Conservation (phyloP, 2,888 invertebrate genomes). For the Anoplius nigerrimus region DNA sequence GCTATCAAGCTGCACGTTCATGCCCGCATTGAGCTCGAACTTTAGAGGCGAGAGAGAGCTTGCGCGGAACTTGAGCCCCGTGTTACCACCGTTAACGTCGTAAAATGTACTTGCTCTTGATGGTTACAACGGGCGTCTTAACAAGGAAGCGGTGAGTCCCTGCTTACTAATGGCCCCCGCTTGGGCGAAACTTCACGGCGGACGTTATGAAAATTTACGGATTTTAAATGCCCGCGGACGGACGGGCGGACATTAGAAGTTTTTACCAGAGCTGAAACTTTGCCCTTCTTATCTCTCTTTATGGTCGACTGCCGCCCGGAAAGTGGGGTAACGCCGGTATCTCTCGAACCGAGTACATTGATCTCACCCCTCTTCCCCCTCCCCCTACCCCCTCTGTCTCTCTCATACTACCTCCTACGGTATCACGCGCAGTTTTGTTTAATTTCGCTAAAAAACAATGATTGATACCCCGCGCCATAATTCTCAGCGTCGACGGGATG, state of each 20-base stretch:
- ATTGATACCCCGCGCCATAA: too few relatives aligned
- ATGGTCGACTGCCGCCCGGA: constrained; percentile 57
- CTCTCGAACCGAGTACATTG: constrained; percentile 47
- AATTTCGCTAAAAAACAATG: too few relatives aligned
- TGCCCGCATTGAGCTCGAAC: constrained; percentile 18
- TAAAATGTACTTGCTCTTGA: constrained; percentile 8
- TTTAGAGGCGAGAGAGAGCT: constrained; percentile 14
- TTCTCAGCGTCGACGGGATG: too few relatives aligned
- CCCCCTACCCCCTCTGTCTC: neutral
- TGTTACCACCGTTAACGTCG: constrained; percentile 16
- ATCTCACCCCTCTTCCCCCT: constrained; percentile 33
- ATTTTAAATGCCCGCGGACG: constrained; percentile 59
- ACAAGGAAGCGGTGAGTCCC: constrained; percentile 10
- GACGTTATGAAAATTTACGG: constrained; percentile 64
- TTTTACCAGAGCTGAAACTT: constrained; percentile 52
- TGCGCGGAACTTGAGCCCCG: constrained; percentile 13
- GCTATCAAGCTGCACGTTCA: constrained; percentile 12
- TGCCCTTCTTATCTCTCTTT: constrained; percentile 60
- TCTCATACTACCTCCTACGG: too few relatives aligned
- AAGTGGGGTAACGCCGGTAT: constrained; percentile 58
- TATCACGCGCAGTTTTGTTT: too few relatives aligned
- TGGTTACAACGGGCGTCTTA: constrained; percentile 20
- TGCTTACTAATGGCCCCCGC: constrained; percentile 37
- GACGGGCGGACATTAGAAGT: constrained; percentile 48
- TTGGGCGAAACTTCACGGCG: constrained; percentile 36